These are phyloP conservation scores for Aplocera efformata DNA, from an alignment of 2,888 invertebrate genomes.

Conservation along the genomic window DNA sequence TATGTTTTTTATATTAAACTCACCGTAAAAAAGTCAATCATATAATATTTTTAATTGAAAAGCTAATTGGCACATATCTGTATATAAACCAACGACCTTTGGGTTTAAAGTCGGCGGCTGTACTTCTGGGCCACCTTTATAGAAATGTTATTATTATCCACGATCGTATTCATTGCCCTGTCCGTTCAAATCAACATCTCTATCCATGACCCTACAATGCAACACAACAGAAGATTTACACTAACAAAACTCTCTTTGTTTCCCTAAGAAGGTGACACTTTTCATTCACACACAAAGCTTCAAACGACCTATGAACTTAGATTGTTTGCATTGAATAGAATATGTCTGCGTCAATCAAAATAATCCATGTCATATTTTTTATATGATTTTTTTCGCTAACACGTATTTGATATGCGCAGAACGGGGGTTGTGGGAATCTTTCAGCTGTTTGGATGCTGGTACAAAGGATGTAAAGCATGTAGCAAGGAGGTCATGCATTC, in stretches of 20 bases:
- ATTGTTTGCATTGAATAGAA: constrained; percentile 39
- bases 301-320: constrained; percentile 47
- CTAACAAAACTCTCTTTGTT: constrained; percentile 39
- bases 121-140: too few species aligned
- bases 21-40: too few species aligned
- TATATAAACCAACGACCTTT: too few species aligned
- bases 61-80: too few species aligned
- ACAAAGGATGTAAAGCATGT: constrained; percentile 1
- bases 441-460: constrained; percentile 8
- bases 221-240: constrained; percentile 21
- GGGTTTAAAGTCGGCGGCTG: too few species aligned
- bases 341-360: constrained; percentile 51
- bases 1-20: too few species aligned
- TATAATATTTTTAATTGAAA: too few species aligned
- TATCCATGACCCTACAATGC: constrained; percentile 16
- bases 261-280: constrained; percentile 45
- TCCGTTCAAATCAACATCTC: constrained; percentile 17
- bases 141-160: too few species aligned
- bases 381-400: constrained; percentile 41
- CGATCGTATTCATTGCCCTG: neutral
- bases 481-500: neutral
- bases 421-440: constrained; percentile 26
- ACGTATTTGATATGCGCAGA: constrained; percentile 44
- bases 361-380: constrained; percentile 36
- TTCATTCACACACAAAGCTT: constrained; percentile 33